Base-by-base conservation (phyloP, 2,888 invertebrate genomes). In the Tholera decimalis region DNA sequence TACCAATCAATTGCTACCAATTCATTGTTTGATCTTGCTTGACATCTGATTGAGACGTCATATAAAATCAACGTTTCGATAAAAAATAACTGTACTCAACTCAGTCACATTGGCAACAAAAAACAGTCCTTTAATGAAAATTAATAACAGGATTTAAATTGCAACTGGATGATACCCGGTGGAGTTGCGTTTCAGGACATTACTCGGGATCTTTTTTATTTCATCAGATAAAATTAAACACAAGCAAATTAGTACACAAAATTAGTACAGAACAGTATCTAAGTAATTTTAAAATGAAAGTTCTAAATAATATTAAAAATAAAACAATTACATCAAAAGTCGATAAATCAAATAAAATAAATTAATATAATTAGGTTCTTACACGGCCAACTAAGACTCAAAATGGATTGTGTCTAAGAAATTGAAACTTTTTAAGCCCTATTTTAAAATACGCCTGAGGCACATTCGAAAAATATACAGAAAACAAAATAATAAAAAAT, bases 1-100 rank as follows among this genome's bases (percentile, higher is more conserved):
- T 54, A 53, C n/a, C 37, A 54, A 41, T n/a, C 68, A 71, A 72
- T 72, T 75, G 61, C 20, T 47, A 13, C 55, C 70, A 69, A 72
- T 69, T 70, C 44, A 55, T 44, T 50, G 24, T 46, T 69, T 50
- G 71, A 24, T 61, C 57, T 69, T 33, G 53, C 53, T 57, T 43
- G 53, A 75, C 68, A n/a, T 74, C 24, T 43, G 37, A 75, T 75
- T 55, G 22, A 56, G 30, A 35, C 18, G 30, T 65, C 46, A 58
- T 28, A 15, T 39, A 18, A 58, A n/a, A 15, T 18, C 30, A 3
- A 26, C 11, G 1, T 18, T 9, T 41, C 9, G 20, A 41, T 26
- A n/a, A 26, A 18, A 39, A 41, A n/a, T 37, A 18, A n/a, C 7
- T 37, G n/a, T 18, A 39, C 39, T 39, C 8, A 2, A 18, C n/a